These are phyloP conservation scores for Parauchenoglanis ngamensis DNA, from an alignment of 2,797 vertebrate genomes.

Conservation along the genomic window DNA sequence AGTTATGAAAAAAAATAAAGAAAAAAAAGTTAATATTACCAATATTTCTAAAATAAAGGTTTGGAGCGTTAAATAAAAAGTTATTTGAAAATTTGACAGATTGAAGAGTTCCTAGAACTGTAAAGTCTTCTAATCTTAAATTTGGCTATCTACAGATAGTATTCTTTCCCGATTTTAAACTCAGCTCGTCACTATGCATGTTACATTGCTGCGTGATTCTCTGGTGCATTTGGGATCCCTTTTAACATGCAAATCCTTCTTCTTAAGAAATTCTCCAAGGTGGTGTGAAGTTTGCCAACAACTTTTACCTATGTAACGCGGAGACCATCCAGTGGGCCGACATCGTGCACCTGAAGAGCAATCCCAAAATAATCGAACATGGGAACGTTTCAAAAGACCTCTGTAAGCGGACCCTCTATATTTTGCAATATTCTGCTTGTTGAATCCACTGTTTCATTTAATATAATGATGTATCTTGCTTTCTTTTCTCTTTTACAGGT, in stretches of 20 bases:
- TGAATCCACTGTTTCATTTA: background rate
- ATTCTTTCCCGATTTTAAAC: background rate
- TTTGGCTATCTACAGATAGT: background rate
- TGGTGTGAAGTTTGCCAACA: conserved; percentile 80
- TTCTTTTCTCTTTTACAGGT: conserved; percentile 71
- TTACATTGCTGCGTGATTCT: background rate
- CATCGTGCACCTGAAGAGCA: conserved; percentile 73
- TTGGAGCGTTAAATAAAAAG: background rate
- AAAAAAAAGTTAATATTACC: background rate
- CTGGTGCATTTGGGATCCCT: background rate
- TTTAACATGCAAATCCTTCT: conserved; percentile 13
- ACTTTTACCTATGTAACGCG: conserved; percentile 82
- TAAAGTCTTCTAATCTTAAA: background rate
- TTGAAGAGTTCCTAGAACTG: background rate
- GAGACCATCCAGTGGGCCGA: conserved; percentile 90
- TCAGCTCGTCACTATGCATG: background rate
- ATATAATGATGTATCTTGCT: background rate
- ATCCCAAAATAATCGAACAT: conserved; percentile 53
- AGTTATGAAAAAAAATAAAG: background rate
- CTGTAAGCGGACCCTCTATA: conserved; percentile 77
- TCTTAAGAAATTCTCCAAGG: conserved; percentile 89
- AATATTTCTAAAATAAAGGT: background rate
- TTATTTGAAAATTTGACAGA: background rate
- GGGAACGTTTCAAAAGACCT: conserved; percentile 22
- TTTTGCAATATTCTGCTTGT: background rate